Evolutionary conservation across 2,113 vertebrate genomes (phyloP), one percentile per base, ranked within the genome.

Genomic region (Pollimyrus isidori): DNA sequence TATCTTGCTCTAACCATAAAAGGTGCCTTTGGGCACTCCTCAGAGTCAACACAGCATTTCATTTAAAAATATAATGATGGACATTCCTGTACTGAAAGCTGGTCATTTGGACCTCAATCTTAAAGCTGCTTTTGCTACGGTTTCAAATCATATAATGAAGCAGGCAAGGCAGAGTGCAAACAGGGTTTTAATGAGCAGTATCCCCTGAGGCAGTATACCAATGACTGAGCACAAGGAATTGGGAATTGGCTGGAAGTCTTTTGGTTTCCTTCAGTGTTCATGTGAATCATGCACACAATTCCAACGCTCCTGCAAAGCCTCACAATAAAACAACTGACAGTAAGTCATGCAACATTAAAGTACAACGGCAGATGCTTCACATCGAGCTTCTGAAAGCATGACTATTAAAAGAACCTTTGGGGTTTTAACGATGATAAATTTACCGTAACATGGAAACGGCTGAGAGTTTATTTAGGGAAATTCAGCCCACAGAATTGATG

Each of bases 1-100:
- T 87, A 87, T 48, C 50, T 49, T 56, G 86, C 85, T 45, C 89
- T 53, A 53, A 82, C 35, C 48, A 82, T 90, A 87, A 87, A 58
- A 30, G n/a, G 4, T 56, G 84, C 89, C 86, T 89, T 45, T 50
- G 35, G 30, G 69, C 87, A 87, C 42, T 35, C 35, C 13, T 42
- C 73, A 80, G 52, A 76, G 52, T 76, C 86, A 90, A 86, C 46
- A 86, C 46, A 15, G 48, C 19, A n/a, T 48, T 84, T 39, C 45
- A n/a, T 50, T 76, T 21, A 42, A 87, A 87, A 89, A 80, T 53
- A 90, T n/a, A 62, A 76, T 11, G 48, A 35, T 69, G 84, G 7
- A 42, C 13, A 49, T 76, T 80, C 11, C 52, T 80, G 86, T 53
- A 46, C 85, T 87, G 69, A 87, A 80, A 90, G 85, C 52, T 87